These are phyloP conservation scores for Andrena bicolor DNA, from an alignment of 2,888 invertebrate genomes.

Conservation along the genomic window DNA sequence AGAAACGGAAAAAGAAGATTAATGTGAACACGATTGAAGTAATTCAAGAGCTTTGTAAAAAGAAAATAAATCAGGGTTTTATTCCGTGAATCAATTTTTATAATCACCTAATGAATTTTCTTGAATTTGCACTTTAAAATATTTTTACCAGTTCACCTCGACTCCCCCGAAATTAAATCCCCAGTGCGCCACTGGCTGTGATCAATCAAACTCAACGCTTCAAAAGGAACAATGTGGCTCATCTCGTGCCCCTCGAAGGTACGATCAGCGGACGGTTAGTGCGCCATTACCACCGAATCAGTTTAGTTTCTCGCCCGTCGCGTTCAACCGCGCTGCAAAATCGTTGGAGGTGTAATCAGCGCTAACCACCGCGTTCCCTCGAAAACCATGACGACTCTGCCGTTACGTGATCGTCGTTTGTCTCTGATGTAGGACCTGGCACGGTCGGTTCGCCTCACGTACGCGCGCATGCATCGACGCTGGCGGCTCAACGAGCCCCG, in stretches of 20 bases:
- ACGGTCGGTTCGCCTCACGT: constrained; percentile 59
- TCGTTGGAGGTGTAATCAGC: constrained; percentile 76
- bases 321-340: constrained; percentile 22
- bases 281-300: constrained; percentile 16
- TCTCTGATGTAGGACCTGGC: constrained; percentile 69
- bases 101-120: too few species aligned
- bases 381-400: constrained; percentile 73
- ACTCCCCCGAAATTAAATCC: too few species aligned
- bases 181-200: too few species aligned
- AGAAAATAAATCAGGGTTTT: too few species aligned
- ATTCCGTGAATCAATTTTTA: too few species aligned
- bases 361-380: constrained; percentile 76
- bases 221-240: not conserved
- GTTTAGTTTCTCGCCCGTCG: constrained; percentile 29
- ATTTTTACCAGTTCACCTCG: too few species aligned
- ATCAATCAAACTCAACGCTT: too few species aligned
- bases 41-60: too few species aligned
- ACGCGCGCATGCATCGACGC: constrained; percentile 34
- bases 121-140: too few species aligned
- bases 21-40: too few species aligned
- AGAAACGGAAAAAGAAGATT: too few species aligned
- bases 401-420: constrained; percentile 81
- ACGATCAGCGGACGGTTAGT: constrained; percentile 9
- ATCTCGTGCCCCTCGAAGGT: not conserved
- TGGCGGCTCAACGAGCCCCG: constrained; percentile 19